Base-by-base conservation (phyloP, 2,888 invertebrate species). In the Trilocha varians region DNA sequence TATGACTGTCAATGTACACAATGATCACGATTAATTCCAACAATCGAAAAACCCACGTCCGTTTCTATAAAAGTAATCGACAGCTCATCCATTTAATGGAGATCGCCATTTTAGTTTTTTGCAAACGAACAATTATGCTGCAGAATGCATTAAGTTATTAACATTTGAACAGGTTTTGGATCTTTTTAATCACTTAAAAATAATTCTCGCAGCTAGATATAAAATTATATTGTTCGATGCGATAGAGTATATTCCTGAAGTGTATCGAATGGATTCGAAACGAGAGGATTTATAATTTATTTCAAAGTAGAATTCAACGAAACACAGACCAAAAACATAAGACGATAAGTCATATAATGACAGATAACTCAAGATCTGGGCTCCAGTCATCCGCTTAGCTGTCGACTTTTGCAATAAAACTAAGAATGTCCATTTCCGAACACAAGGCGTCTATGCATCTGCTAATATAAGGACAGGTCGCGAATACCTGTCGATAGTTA, bases 211-310 rank as follows among this genome's bases (percentile, higher is more conserved):
- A 25, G 25, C 25, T 6, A 25, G 25, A 3, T 25, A 25, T 9
- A 25, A 25, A 25, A 25, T 11, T 9, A 25, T 25, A 9, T 25
- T 4, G 16, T 13, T 40, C 48, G 49, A 57, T 53, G 45, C 39
- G 49, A 52, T 60, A 50, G 48, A 56, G 45, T 52, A 55, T 48
- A 50, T 50, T 59, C 50, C 45, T 40, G 42, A 48, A 45, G 39
- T 47, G 44, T 43, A 34, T 40, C 34, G 44, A 49, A 48, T 39
- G 41, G 43, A 39, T 42, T 39, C 15, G 38, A 42, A 46, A 52
- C n/a, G n/a, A n/a, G n/a, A n/a, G n/a, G n/a, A n/a, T n/a, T n/a
- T n/a, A n/a, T n/a, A 25, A 50, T 50, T 42, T 46, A 49, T 53
- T 58, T 52, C 17, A 47, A 52, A 47, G 45, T 43, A 46, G 49